Base-by-base conservation (phyloP, 2,888 invertebrate species). In the Orthonychiurus folsomi region DNA sequence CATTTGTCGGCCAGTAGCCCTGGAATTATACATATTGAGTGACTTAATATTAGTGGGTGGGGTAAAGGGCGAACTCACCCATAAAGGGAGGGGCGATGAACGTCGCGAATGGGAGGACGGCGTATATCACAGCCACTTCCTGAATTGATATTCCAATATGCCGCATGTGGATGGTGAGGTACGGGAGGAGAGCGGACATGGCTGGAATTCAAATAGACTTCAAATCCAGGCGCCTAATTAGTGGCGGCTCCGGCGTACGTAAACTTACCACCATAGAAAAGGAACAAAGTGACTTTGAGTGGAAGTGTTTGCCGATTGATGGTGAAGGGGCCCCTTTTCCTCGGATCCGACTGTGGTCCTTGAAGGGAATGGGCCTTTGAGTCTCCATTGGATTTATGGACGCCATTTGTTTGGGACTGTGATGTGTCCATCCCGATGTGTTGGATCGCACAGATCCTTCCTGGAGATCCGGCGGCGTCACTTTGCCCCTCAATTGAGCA, bases 81-180 rank as follows among this genome's bases (percentile, higher is more conserved):
- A 91, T 87, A 58, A 90, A 81, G 21, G 90, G 90, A 28, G 91
- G 88, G 73, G 90, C 87, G 69, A 92, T 79, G 76, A 92, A 89
- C 3, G 91, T 88, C 3, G 90, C 87, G 73, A 92, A 86, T 9
- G 92, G 91, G 75, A 92, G 81, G 1, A 89, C 86, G 73, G 91
- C 82, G 79, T 91, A 92, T 73, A 92, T 88, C 74, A 90, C 85
- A 61, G 89, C 89, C 66, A 90, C 88, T 80, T 93, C 89, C 73
- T 88, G 86, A 69, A 91, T 86, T 56, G 88, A 87, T 63, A 93
- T 80, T 65, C 92, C 92, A 76, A 92, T 86, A 75, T 88, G 86
- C 78, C 88, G 89, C 92, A 93, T 92, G 79, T 91, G 92, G 71
- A 93, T 86, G 1, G 91, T 88, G 74, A 93, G 79, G 77, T 90